These are phyloP conservation scores for Clarias magur DNA, from an alignment of 2,113 vertebrate genomes.

Conservation along the genomic window DNA sequence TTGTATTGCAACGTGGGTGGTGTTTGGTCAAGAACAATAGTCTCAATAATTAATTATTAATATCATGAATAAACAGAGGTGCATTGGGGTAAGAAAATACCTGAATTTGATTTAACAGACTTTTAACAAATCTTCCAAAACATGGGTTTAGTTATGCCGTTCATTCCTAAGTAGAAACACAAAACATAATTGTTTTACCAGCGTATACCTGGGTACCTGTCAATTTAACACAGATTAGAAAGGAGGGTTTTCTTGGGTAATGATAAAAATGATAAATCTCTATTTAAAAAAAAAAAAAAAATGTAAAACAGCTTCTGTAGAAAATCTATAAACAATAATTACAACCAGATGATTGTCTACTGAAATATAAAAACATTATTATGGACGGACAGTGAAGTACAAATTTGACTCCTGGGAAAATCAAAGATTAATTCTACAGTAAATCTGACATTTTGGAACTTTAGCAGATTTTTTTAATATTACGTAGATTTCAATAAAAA, in stretches of 20 bases:
- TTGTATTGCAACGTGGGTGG: background rate
- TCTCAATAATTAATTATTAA: slow-evolving; percentile 9
- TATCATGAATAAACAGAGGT: slow-evolving; percentile 17
- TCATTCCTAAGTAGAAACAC: background rate
- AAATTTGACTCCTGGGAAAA: background rate
- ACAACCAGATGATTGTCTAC: background rate
- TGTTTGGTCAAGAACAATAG: slow-evolving; percentile 1
- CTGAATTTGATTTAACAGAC: background rate
- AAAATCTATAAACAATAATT: background rate
- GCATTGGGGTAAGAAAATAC: background rate
- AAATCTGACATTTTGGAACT: too few relatives aligned
- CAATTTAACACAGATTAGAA: background rate
- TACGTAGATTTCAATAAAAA: background rate
- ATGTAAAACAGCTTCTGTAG: too few relatives aligned
- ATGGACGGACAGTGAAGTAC: too few relatives aligned
- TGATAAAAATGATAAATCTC: background rate
- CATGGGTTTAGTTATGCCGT: background rate
- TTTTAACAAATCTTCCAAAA: background rate
- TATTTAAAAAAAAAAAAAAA: background rate
- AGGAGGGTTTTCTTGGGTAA: background rate
- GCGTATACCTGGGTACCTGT: background rate
- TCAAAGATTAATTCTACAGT: background rate
- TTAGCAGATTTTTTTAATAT: too few relatives aligned
- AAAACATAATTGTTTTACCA: background rate
- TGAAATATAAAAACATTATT: too few relatives aligned